Conservation (phyloP, 2,113 vertebrate genomes). For the Siphamia tubifer region DNA sequence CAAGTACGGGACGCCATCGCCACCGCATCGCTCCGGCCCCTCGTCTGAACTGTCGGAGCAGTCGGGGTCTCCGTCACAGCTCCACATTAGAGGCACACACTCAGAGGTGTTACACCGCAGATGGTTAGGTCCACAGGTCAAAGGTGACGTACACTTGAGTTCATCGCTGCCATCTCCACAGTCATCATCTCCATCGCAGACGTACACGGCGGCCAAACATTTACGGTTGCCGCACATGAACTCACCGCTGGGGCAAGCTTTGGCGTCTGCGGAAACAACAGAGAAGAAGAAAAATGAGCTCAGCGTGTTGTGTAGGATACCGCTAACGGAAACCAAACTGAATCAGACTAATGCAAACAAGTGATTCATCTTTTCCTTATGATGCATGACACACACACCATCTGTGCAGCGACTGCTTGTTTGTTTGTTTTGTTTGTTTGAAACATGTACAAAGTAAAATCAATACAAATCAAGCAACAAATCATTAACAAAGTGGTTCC, state of each 20-base stretch:
- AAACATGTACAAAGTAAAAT: no score
- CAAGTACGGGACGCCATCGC: conserved; percentile 56
- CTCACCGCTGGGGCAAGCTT: conserved; percentile 85
- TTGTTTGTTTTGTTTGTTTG: no score
- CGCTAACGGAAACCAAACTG: not conserved
- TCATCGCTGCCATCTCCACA: conserved; percentile 93
- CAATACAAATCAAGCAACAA: no score
- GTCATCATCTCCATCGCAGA: conserved; percentile 91
- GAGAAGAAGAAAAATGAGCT: not conserved
- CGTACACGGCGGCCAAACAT: conserved; percentile 87
- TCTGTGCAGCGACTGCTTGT: no score
- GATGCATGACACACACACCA: not conserved
- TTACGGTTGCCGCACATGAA: conserved; percentile 93
- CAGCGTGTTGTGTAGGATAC: no score
- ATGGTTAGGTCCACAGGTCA: conserved; percentile 88
- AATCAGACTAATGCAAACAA: not conserved
- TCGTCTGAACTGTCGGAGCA: conserved; percentile 92
- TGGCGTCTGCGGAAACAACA: conserved; percentile 62
- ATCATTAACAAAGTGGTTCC: no score
- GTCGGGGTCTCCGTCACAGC: conserved; percentile 93
- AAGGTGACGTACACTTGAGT: conserved; percentile 83
- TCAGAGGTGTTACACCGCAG: conserved; percentile 90
- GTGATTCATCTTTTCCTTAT: not conserved
- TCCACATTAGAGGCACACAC: conserved; percentile 93
- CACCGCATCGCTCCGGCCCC: conserved; percentile 84